A percentile compares a stretch with the other conserved stretches of the same genome.
Conservation (phyloP, 2,113 vertebrate genomes). For the Sceloporus tristichus region DNA sequence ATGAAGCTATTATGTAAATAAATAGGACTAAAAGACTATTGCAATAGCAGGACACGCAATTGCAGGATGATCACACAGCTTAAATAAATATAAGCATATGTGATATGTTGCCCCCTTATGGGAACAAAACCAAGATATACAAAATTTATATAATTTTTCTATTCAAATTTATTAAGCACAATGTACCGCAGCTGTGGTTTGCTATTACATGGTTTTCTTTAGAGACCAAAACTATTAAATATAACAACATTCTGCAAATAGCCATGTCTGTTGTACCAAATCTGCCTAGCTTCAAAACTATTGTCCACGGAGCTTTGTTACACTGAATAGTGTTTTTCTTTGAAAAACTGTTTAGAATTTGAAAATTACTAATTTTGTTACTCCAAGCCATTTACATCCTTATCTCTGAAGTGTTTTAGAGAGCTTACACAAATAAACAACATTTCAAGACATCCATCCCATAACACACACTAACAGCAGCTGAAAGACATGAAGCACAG, state of each 20-base stretch:
- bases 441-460: too few species aligned
- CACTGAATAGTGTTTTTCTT: neutral
- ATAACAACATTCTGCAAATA: neutral
- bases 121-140: neutral
- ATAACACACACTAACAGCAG: too few species aligned
- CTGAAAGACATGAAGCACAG: too few species aligned
- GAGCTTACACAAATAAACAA: too few species aligned
- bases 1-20: slow-evolving; percentile 14
- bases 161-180: neutral
- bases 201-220: neutral
- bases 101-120: neutral
- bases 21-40: too few species aligned
- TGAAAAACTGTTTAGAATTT: neutral
- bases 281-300: neutral
- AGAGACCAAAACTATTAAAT: neutral
- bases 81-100: neutral
- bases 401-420: too few species aligned
- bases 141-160: neutral
- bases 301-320: neutral
- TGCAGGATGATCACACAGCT: slow-evolving; percentile 4
- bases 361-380: too few species aligned
- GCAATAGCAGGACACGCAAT: neutral
- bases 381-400: too few species aligned
- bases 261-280: neutral
- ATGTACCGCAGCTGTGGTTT: neutral